Percentiles rank a stretch among this genome's conserved stretches.
Conservation (phyloP, 2,888 invertebrate species). For the Stenolophus ochropezus region DNA sequence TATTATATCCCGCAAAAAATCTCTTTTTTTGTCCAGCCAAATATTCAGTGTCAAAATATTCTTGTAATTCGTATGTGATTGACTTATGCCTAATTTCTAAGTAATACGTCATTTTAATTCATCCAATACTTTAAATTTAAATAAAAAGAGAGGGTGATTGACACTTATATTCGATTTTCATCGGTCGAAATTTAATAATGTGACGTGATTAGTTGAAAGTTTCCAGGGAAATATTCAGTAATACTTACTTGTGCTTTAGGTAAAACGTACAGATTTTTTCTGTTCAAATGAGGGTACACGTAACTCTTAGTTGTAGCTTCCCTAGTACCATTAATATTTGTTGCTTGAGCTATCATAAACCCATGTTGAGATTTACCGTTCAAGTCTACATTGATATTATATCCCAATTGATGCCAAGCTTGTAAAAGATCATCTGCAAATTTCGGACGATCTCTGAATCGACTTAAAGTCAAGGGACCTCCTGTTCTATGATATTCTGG, state of each 20-base stretch:
- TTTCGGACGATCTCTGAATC: slow-evolving; percentile 48
- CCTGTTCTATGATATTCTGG: slow-evolving; percentile 43
- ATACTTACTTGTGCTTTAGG: slow-evolving; percentile 31
- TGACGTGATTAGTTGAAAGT: too few relatives aligned
- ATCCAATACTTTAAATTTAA: too few relatives aligned
- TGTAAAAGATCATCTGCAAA: slow-evolving; percentile 38
- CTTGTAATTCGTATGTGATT: too few relatives aligned
- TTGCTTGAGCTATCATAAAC: slow-evolving; percentile 58
- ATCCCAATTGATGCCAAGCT: slow-evolving; percentile 41
- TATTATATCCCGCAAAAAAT: too few relatives aligned
- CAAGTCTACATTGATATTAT: slow-evolving; percentile 47
- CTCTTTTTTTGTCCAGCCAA: too few relatives aligned
- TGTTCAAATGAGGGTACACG: slow-evolving; percentile 43
- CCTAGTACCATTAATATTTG: slow-evolving; percentile 50
- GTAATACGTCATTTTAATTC: too few relatives aligned
- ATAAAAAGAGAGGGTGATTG: too few relatives aligned
- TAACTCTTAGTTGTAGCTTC: slow-evolving; percentile 52
- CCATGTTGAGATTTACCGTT: slow-evolving; percentile 56
- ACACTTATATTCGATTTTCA: too few relatives aligned
- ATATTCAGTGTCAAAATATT: too few relatives aligned
- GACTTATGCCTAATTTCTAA: too few relatives aligned
- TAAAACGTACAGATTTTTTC: slow-evolving; percentile 43
- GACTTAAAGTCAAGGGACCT: slow-evolving; percentile 47
- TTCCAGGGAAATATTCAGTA: background rate
- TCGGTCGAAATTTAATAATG: too few relatives aligned